These are phyloP conservation scores for Reticulitermes lucifugus DNA, from an alignment of 2,888 invertebrate species.

Conservation along the genomic window DNA sequence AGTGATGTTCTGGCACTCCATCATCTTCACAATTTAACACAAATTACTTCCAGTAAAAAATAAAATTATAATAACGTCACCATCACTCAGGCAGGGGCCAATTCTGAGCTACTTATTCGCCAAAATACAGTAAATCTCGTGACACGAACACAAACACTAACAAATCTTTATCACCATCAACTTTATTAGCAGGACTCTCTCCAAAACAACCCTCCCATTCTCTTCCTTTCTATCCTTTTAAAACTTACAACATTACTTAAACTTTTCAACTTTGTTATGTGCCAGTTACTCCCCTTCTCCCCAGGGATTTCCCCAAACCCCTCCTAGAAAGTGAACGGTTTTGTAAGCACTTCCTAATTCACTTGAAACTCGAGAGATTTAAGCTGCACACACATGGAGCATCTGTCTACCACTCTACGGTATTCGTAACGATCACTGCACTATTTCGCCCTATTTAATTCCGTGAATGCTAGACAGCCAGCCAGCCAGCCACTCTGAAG, in stretches of 20 bases:
- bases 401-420: too few species aligned
- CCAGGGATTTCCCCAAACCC: neutral
- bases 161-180: neutral
- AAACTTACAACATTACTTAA: constrained; percentile 12
- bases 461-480: neutral
- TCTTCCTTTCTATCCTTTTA: neutral
- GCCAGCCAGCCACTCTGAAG: neutral
- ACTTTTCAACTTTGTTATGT: constrained; percentile 35
- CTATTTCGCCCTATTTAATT: constrained; percentile 33
- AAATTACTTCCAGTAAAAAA: neutral
- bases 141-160: neutral
- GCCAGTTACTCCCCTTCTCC: neutral
- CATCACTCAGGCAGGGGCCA: neutral
- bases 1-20: too few species aligned
- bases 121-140: constrained; percentile 7
- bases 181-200: constrained; percentile 17
- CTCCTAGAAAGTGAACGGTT: constrained; percentile 23
- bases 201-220: neutral
- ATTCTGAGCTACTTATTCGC: neutral
- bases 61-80: neutral
- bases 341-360: constrained; percentile 36
- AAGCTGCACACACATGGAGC: too few species aligned
- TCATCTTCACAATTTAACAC: too few species aligned
- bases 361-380: constrained; percentile 12
- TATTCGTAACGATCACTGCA: neutral